phyloP scores from a whole-genome alignment of 2,797 vertebrate genomes.

The Spatula versicolor region DNA sequence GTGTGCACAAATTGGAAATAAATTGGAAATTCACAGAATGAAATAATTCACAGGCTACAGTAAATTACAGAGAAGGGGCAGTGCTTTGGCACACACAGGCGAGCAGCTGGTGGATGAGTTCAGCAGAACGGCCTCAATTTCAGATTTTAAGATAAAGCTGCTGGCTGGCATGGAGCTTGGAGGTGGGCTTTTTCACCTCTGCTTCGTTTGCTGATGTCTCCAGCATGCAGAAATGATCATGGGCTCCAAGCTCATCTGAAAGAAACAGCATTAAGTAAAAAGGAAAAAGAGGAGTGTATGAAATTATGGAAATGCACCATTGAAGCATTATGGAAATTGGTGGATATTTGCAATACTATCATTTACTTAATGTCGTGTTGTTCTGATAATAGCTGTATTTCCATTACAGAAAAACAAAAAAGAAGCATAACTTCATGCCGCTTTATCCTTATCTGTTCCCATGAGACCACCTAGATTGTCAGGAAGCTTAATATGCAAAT shows the following conservation, averaged over 20 bases:
- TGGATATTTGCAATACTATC: conserved; percentile 50
- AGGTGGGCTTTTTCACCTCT: background rate
- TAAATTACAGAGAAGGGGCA: background rate
- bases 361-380: conserved; percentile 8
- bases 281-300: background rate
- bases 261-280: background rate
- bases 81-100: background rate
- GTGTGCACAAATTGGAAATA: background rate
- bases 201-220: background rate
- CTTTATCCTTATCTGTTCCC: conserved; percentile 42
- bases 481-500: conserved; percentile 26
- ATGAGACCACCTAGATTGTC: background rate
- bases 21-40: background rate
- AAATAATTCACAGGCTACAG: background rate
- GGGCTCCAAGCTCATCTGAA: background rate
- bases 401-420: conserved; percentile 22
- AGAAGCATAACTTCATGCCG: background rate
- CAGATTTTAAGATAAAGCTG: background rate
- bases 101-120: background rate
- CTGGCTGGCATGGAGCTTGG: background rate
- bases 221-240: background rate
- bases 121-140: background rate
- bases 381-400: conserved; percentile 56
- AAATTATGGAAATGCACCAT: background rate
- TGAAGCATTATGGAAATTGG: conserved; percentile 1